Conservation (phyloP, 2,888 invertebrate genomes). For the Arrhopalites spinosus region DNA sequence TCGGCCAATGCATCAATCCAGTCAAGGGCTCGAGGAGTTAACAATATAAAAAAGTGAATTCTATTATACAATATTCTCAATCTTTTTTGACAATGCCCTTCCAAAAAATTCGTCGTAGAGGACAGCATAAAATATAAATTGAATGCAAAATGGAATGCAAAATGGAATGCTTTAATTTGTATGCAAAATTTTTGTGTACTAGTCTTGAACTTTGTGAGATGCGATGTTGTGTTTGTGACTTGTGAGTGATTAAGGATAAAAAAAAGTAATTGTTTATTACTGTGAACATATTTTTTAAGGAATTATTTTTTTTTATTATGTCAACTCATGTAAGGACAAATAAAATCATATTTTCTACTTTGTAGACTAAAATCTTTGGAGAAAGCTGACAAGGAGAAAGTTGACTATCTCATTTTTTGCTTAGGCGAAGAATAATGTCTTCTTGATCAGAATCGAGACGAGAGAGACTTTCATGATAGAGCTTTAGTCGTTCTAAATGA, state of each 20-base stretch:
- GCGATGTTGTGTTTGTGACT: background rate
- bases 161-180: background rate
- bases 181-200: background rate
- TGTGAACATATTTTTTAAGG: background rate
- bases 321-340: too few species aligned
- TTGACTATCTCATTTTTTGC: conserved; percentile 39
- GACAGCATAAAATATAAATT: background rate
- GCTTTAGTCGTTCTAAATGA: conserved; percentile 48
- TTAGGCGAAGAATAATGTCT: conserved; percentile 44
- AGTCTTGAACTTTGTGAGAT: background rate
- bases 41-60: too few species aligned
- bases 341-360: too few species aligned
- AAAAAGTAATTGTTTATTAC: background rate
- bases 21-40: too few species aligned
- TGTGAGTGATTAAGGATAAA: background rate
- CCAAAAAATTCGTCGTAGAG: background rate
- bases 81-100: too few species aligned
- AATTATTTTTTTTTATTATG: background rate
- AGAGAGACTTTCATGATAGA: conserved; percentile 48
- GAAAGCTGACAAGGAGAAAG: background rate
- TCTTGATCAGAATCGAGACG: conserved; percentile 50
- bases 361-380: background rate
- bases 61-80: too few species aligned
- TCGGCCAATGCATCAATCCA: too few species aligned
- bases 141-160: background rate